Percentiles rank a stretch among this genome's conserved stretches.
phyloP scores from a whole-genome alignment of 2,797 vertebrate genomes.

The Sphenodon punctatus region DNA sequence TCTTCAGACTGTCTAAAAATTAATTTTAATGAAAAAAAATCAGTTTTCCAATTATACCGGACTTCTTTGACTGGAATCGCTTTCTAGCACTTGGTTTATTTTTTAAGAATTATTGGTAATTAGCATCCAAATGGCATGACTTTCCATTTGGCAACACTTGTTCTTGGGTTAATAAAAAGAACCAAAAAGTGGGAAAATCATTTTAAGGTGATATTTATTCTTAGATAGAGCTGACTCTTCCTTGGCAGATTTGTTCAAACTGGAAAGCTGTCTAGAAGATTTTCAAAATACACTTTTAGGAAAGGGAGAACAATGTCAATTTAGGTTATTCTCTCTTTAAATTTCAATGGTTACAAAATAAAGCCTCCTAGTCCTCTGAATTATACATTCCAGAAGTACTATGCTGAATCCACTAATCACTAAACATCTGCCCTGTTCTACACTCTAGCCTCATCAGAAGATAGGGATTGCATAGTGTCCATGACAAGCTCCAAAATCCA shows the following conservation, averaged over 20 bases:
- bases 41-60: background rate
- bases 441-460: background rate
- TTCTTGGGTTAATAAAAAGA: conserved; percentile 10
- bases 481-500: conserved; percentile 10
- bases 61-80: background rate
- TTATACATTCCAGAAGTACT: background rate
- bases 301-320: conserved; percentile 39
- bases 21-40: background rate
- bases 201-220: conserved; percentile 4
- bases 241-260: conserved; percentile 37
- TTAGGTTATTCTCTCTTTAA: conserved; percentile 48
- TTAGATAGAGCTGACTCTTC: conserved; percentile 28
- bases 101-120: background rate
- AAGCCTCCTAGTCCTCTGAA: conserved; percentile 1
- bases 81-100: accelerated
- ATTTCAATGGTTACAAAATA: conserved; percentile 41
- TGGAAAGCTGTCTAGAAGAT: conserved; percentile 33
- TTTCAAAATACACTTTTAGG: conserved; percentile 23
- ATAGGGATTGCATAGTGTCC: background rate
- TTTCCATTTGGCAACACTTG: background rate
- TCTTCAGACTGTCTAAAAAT: background rate
- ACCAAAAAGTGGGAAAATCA: background rate
- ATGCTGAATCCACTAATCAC: background rate
- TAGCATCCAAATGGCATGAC: background rate
- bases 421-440: background rate